A percentile compares a stretch with the other conserved stretches of the same genome.
Conservation (phyloP, 2,113 vertebrate species). For the Leptosomus discolor region DNA sequence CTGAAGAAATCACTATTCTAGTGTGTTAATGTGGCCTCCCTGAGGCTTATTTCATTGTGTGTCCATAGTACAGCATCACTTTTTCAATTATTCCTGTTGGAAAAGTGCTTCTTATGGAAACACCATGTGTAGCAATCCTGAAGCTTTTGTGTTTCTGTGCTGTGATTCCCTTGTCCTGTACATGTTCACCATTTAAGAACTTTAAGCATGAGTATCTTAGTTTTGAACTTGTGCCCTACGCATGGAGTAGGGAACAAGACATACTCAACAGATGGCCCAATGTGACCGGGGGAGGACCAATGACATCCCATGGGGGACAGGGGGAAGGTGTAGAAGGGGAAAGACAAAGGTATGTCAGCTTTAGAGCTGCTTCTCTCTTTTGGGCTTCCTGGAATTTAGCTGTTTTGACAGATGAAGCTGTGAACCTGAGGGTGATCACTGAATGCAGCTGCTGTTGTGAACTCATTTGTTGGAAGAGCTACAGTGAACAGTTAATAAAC, state of each 20-base stretch:
- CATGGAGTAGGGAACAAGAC: background rate
- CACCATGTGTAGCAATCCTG: background rate
- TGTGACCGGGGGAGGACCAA: background rate
- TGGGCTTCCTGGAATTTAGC: background rate
- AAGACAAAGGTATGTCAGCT: background rate
- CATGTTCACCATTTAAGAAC: background rate
- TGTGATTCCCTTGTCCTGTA: background rate
- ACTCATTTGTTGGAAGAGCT: background rate
- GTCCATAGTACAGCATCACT: background rate
- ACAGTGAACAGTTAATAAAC: background rate
- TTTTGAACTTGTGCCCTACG: background rate
- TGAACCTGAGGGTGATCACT: fast-evolving
- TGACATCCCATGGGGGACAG: background rate
- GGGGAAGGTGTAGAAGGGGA: background rate
- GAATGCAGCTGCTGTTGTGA: background rate
- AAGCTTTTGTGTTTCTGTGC: background rate
- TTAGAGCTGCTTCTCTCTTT: background rate
- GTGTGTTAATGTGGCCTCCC: background rate
- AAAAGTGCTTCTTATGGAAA: background rate
- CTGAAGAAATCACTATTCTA: background rate
- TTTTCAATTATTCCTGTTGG: background rate
- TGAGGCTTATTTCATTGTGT: background rate
- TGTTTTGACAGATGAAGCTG: background rate
- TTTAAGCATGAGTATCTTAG: background rate
- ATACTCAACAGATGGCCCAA: background rate